Evolutionary conservation across 2,797 vertebrate genomes (phyloP), one percentile per base, ranked within the genome.

Genomic region (Perodicticus potto): DNA sequence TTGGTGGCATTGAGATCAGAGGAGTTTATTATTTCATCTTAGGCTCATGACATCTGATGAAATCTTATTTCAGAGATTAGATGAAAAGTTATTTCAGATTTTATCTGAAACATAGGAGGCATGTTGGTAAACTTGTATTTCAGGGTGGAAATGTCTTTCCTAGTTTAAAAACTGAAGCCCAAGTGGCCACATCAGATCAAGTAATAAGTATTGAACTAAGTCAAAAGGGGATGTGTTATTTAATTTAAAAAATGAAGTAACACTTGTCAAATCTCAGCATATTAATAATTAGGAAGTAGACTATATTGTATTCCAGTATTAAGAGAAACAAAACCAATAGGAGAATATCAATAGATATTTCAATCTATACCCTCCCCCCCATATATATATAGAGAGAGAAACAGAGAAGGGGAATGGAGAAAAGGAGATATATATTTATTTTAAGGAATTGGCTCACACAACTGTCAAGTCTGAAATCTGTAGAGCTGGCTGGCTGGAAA

Each of bases 61-160:
- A 91, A 78, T 94, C 20, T 93, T 81, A 70, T 61, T 95, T 95
- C 78, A 97, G 84, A 85, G 53, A 76, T 40, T 19, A 84, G 43
- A 59, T 80, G 70, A 92, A 93, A 95, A 92, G 70, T 37, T 91
- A 57, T 65, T 88, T 83, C 61, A 81, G 63, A 61, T 89, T 93
- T 91, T 89, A 91, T 85, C 69, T 90, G 76, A 61, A 37, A 91
- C 37, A 78, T 55, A 65, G 45, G 55, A 74, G 49, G 40, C n/a
- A 29, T 63, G 59, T 49, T 89, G 80, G 53, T 80, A 74, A 89
- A 59, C n/a, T n/a, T 90, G 45, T 5, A 90, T 87, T 93, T 86
- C 86, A 37, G 37, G 69, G 57, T 43, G 90, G 77, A 94, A 89
- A 63, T 73, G 25, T 81, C 78, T 73, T 82, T 96, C 80, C 69